Conservation (phyloP, 2,888 invertebrate genomes). For the Caenorhabditis sinica region DNA sequence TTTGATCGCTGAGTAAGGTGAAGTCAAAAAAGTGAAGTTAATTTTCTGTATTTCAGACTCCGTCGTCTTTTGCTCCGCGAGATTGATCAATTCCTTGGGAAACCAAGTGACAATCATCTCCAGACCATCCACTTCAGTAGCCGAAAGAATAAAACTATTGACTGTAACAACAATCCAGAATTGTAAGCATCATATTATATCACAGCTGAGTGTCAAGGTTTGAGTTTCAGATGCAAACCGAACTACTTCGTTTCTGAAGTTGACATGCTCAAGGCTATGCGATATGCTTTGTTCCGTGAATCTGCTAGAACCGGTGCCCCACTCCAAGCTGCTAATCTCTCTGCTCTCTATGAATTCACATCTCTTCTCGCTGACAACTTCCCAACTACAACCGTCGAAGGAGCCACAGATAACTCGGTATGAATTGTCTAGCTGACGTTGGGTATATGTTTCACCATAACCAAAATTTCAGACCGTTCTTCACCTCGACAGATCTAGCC, state of each 20-base stretch:
- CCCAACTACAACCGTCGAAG: constrained; percentile 69
- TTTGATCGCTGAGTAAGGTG: constrained; percentile 78
- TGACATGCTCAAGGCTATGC: constrained; percentile 83
- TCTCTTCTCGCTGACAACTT: constrained; percentile 78
- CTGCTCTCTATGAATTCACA: constrained; percentile 80
- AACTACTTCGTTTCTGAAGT: constrained; percentile 81
- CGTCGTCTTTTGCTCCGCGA: constrained; percentile 80
- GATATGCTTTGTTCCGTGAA: constrained; percentile 74
- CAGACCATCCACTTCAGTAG: constrained; percentile 72
- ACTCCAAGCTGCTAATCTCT: constrained; percentile 79
- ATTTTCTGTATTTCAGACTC: constrained; percentile 71
- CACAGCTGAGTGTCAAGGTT: no score
- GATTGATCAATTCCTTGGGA: constrained; percentile 76
- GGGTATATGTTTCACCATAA: background rate
- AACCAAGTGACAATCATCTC: constrained; percentile 52
- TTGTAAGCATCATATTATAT: constrained; percentile 60
- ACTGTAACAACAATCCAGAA: constrained; percentile 75
- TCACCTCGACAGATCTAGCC: constrained; percentile 71
- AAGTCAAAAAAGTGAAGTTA: background rate
- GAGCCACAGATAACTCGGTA: constrained; percentile 55
- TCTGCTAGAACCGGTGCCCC: constrained; percentile 75
- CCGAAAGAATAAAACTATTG: constrained; percentile 70
- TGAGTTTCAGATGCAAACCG: constrained; percentile 77
- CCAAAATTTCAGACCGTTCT: constrained; percentile 61
- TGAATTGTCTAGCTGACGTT: background rate